Conservation (phyloP, 2,113 vertebrate genomes). For the Psilopogon haemacephalus region DNA sequence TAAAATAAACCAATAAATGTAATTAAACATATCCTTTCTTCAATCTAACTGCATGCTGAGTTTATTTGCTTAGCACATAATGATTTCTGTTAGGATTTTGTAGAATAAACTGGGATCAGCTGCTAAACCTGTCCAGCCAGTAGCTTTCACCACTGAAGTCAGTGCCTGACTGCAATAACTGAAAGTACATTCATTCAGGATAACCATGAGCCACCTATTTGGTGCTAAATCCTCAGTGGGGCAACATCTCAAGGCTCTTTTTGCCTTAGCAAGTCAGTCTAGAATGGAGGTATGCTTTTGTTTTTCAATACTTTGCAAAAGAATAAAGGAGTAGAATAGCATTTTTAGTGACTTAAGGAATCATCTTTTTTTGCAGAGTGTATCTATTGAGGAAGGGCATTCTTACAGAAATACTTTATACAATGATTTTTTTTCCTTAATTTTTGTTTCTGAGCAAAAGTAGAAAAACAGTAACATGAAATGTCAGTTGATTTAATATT, state of each 20-base stretch:
- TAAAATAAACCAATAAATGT: background rate
- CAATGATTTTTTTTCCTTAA: background rate
- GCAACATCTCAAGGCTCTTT: background rate
- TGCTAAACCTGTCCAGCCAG: background rate
- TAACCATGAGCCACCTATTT: rapidly evolving
- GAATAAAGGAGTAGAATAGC: background rate
- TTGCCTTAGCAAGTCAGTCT: background rate
- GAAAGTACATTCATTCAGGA: background rate
- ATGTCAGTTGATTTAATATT: background rate
- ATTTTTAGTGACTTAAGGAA: background rate
- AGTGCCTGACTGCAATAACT: background rate
- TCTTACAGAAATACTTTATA: background rate
- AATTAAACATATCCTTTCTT: background rate
- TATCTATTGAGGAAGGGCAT: background rate
- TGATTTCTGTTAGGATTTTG: background rate
- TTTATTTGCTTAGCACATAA: background rate
- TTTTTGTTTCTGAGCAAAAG: background rate
- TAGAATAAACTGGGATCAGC: background rate
- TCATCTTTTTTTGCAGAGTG: background rate
- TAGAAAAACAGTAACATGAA: background rate
- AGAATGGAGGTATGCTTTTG: background rate
- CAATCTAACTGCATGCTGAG: background rate
- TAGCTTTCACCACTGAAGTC: background rate
- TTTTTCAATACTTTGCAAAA: background rate
- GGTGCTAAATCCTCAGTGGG: background rate